Evolutionary conservation across 1,140 invertebrate genomes (phyloP), one percentile per base, ranked within the genome.

Genomic region (Sarcophaga bullata): DNA sequence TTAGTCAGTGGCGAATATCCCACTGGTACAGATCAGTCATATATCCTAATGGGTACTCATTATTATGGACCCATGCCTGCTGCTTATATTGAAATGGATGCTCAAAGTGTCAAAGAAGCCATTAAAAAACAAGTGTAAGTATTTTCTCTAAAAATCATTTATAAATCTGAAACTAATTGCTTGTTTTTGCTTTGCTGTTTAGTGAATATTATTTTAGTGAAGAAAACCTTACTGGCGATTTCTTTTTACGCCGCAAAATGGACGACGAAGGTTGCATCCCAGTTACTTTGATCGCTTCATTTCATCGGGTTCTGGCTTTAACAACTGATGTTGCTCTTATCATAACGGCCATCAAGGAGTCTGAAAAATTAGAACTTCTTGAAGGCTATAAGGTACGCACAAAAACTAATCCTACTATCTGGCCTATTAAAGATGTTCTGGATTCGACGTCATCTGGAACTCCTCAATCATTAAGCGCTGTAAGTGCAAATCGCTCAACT

Each of bases 161-260:
- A 8, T 11, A 25, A 9, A 68, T 25, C 9, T 76, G 49, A 47
- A 10, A 13, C 8, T 54, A 13, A 72, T 82, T 48, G 5, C 50
- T 81, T 73, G 9, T 9, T 54, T 25, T 82, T 81, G 15, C 80
- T 48, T 50, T 62, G 80, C 46, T 75, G 93, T 94, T 50, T 91
- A 99, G 98, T 90, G 98, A 99, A 92, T 99, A 99, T 91, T 99
- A 99, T 93, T 99, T 99, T 91, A 98, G 97, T 89, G 95, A 96
- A 86, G 98, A 99, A 86, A 99, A 99, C 92, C 92, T 99, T 80
- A 93, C 96, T 85, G 94, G 96, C 86, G 98, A 99, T 90, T 97
- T 99, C 91, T 99, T 98, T 91, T 92, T 99, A 85, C 93, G 98
- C 81, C 94, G 97, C 83, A 98, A 98, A 93, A 99, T 99, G 98